Base-by-base conservation (phyloP, 1,140 invertebrate genomes). In the Monomorium pharaonis region DNA sequence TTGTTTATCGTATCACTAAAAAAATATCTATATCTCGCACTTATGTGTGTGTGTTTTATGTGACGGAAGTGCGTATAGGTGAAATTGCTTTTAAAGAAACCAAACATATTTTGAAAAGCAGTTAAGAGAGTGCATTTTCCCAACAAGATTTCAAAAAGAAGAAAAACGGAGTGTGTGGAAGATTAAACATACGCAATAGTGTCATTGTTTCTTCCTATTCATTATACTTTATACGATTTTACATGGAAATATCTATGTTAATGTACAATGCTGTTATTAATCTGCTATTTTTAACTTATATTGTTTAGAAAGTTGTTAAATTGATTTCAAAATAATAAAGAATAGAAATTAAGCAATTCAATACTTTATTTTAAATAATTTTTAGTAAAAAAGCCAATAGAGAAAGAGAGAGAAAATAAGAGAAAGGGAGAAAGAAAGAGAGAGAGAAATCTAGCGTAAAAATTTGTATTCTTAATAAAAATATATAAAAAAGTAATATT, bases 181-280 rank as follows among this genome's bases (percentile, higher is more conserved):
- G 9, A 67, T 78, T 67, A 78, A 67, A 78, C 30, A 12, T 49
- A 63, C 42, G 27, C 30, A 78, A 78, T 67, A n/a, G 0, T 51
- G n/a, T 67, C 60, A 78, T 78, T 78, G 60, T 78, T 65, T 18
- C 14, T 14, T 37, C 44, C 18, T 65, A n/a, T n/a, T n/a, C n/a
- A n/a, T n/a, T n/a, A n/a, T 24, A 60, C 51, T 65, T 18, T 37
- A 27, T 14, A 54, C 18, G n/a, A 67, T 37, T 24, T 21, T 51
- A 16, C 30, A 24, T 24, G 12, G 18, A 60, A 62, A 44, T 33
- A 9, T 24, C 9, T 21, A 12, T 27, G 42, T 51, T 37, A 21
- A 0, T 24, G 7, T 56, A 42, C 10, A 18, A 47, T 33, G 2
- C 10, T 18, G 16, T 60, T 27, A 33, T 63, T 33, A 78, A 65